Conservation (phyloP, 2,113 vertebrate genomes). For the Mungos mungo region DNA sequence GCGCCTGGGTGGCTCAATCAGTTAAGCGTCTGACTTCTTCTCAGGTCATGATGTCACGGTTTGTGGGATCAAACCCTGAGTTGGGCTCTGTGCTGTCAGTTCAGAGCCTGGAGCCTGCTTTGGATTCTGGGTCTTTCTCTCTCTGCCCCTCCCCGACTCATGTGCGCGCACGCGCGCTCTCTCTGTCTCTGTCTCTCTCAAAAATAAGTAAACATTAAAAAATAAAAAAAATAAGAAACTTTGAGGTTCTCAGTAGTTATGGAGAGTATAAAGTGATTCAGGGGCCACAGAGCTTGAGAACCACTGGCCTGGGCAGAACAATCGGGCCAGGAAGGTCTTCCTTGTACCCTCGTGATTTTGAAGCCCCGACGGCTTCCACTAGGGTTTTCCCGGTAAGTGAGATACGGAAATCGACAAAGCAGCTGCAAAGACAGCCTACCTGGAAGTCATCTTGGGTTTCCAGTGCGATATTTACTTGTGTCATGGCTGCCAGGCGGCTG, state of each 20-base stretch:
- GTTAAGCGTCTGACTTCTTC: too few species aligned
- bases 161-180: too few species aligned
- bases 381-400: not conserved
- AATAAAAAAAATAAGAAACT: not conserved
- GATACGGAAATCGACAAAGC: not conserved
- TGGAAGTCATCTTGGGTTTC: constrained; percentile 70
- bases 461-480: constrained; percentile 67
- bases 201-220: too few species aligned
- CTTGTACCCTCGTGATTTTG: not conserved
- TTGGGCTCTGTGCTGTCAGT: too few species aligned
- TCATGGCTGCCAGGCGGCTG: constrained; percentile 31
- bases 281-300: not conserved
- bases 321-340: not conserved
- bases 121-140: too few species aligned
- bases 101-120: too few species aligned
- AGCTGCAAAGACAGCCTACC: constrained; percentile 31
- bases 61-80: too few species aligned
- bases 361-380: not conserved
- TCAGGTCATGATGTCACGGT: too few species aligned
- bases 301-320: not conserved
- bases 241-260: not conserved
- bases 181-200: too few species aligned
- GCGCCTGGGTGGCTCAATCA: too few species aligned
- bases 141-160: too few species aligned
- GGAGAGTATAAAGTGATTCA: not conserved